Conservation (phyloP, 2,888 invertebrate species). For the Dioctria linearis region DNA sequence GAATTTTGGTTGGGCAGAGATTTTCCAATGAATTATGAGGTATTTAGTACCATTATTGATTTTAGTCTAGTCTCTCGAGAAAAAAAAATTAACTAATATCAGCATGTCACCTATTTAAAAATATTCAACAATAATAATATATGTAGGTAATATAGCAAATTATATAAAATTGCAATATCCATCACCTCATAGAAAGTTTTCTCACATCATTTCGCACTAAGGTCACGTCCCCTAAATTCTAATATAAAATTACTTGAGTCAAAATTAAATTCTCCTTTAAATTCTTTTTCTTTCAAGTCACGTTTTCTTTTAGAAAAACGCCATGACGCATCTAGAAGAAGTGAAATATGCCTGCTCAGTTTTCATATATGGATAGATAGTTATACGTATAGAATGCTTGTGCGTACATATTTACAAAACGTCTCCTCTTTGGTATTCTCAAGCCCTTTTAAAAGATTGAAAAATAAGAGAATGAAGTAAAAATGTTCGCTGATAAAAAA, state of each 20-base stretch:
- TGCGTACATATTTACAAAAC: not conserved
- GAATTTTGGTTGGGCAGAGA: no score
- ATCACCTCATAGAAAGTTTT: not conserved
- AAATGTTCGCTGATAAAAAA: not conserved
- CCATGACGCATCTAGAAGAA: not conserved
- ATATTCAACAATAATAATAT: no score
- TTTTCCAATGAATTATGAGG: no score
- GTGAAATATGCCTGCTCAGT: not conserved
- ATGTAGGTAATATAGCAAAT: no score
- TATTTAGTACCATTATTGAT: no score
- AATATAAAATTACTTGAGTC: not conserved
- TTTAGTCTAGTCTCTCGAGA: no score
- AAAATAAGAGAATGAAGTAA: not conserved
- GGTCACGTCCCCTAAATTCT: not conserved
- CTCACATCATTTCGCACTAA: not conserved
- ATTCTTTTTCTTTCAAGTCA: not conserved
- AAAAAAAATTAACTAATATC: no score
- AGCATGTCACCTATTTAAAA: no score
- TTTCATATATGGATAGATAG: not conserved
- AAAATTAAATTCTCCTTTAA: not conserved
- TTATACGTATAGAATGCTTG: not conserved
- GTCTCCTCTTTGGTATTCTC: conserved; percentile 21
- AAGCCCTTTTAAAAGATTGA: conserved; percentile 35
- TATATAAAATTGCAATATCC: not conserved
- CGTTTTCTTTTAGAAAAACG: not conserved